phyloP scores from a whole-genome alignment of 92 coral and sea anemone species.

The Epizoanthus fatuus region DNA sequence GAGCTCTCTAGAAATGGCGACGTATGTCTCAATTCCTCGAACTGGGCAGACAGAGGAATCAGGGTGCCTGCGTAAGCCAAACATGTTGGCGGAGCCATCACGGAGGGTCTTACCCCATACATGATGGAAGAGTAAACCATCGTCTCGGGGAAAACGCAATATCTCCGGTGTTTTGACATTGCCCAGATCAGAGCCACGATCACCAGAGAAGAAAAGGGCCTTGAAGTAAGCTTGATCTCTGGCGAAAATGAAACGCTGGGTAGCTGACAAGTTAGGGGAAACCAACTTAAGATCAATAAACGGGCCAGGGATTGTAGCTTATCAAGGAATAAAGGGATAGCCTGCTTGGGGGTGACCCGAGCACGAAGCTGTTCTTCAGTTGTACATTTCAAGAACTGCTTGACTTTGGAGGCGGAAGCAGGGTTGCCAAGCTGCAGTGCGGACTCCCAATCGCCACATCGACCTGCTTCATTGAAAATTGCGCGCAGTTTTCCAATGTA shows the following conservation, averaged over 20 bases:
- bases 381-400: constrained; percentile 43
- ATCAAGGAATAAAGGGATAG: constrained; percentile 59
- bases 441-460: constrained; percentile 55
- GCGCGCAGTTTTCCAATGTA: constrained; percentile 70
- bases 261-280: constrained; percentile 40
- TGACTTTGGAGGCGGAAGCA: constrained; percentile 59
- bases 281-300: constrained; percentile 35
- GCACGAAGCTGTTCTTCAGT: constrained; percentile 69
- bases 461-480: constrained; percentile 66
- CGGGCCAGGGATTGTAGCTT: constrained; percentile 59
- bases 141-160: constrained; percentile 68
- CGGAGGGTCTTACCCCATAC: constrained; percentile 75
- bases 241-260: constrained; percentile 58
- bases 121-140: constrained; percentile 71
- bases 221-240: constrained; percentile 74
- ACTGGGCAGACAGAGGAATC: constrained; percentile 68
- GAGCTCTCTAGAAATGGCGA: constrained; percentile 64
- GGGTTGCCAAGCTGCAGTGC: constrained; percentile 65
- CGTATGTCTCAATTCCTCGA: constrained; percentile 65
- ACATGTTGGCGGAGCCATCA: constrained; percentile 73
- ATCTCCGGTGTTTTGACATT: constrained; percentile 61
- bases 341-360: constrained; percentile 67
- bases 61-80: constrained; percentile 68
- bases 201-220: constrained; percentile 71
- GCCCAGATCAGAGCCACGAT: constrained; percentile 67